Percentiles rank a stretch among this genome's conserved stretches.
These are phyloP conservation scores for Seriola dumerili DNA, from an alignment of 2,113 vertebrate genomes.

Conservation along the genomic window DNA sequence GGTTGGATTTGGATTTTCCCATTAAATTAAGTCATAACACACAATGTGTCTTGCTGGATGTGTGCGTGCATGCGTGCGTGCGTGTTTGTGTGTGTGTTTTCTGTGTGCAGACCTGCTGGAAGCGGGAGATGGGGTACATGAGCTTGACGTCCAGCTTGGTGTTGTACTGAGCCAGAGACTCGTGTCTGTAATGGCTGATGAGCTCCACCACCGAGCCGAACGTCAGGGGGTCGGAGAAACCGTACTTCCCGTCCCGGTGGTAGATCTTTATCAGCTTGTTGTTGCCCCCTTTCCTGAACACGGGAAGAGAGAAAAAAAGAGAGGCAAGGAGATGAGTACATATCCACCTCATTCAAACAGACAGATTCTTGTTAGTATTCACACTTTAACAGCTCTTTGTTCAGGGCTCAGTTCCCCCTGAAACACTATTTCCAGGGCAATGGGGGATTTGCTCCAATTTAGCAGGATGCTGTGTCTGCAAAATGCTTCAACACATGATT, in stretches of 20 bases:
- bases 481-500: constrained; percentile 35
- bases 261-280: constrained; percentile 99
- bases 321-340: neutral
- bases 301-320: neutral
- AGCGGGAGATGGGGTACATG: constrained; percentile 94
- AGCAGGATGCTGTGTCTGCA: constrained; percentile 16
- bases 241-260: constrained; percentile 93
- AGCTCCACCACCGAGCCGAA: constrained; percentile 96
- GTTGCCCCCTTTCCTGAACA: constrained; percentile 94
- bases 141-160: constrained; percentile 96
- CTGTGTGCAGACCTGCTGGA: constrained; percentile 89
- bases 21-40: too few species aligned
- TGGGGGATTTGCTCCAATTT: constrained; percentile 40
- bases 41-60: neutral
- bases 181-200: constrained; percentile 95
- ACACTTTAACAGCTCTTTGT: neutral
- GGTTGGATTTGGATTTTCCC: too few species aligned
- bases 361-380: neutral
- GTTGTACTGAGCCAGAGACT: constrained; percentile 98
- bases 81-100: neutral
- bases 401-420: neutral
- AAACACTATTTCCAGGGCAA: constrained; percentile 24
- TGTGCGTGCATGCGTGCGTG: neutral
- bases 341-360: too few species aligned
- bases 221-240: constrained; percentile 96